Conservation (phyloP, 1,140 invertebrate genomes). For the Muscidifurax raptorellus region DNA sequence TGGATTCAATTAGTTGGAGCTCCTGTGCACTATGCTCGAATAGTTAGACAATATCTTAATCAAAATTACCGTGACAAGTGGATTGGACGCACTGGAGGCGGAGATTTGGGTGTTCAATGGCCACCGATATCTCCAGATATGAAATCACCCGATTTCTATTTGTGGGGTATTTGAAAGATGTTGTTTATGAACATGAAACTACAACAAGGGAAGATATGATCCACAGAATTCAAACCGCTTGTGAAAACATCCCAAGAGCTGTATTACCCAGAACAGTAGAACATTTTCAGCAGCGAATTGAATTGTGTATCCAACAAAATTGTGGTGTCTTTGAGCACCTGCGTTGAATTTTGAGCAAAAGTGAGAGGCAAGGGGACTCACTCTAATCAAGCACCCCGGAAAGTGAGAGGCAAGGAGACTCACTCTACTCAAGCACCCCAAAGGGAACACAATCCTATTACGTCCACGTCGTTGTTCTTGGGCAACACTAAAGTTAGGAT, state of each 20-base stretch:
- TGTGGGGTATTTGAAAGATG: too few relatives aligned
- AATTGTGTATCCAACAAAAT: slow-evolving; percentile 2
- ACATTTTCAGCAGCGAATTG: not conserved
- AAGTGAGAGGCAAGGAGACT: too few relatives aligned
- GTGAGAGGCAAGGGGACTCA: too few relatives aligned
- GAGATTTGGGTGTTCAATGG: not conserved
- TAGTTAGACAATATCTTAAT: not conserved
- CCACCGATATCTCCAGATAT: not conserved
- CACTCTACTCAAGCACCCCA: too few relatives aligned
- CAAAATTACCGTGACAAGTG: not conserved
- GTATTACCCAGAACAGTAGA: not conserved
- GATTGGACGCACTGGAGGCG: too few relatives aligned
- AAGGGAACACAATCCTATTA: too few relatives aligned
- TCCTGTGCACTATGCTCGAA: not conserved
- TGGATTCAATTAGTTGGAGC: not conserved
- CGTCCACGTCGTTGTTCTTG: too few relatives aligned
- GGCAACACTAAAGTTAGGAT: too few relatives aligned
- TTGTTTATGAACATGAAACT: not conserved
- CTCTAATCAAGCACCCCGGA: too few relatives aligned
- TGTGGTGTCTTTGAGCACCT: not conserved
- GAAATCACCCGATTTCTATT: not conserved
- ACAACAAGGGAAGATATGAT: not conserved
- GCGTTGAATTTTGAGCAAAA: not conserved
- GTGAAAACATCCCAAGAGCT: not conserved
- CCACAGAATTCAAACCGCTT: not conserved